A percentile compares a stretch with the other conserved stretches of the same genome.
Conservation (phyloP, 2,113 vertebrate genomes). For the Eretmochelys imbricata region DNA sequence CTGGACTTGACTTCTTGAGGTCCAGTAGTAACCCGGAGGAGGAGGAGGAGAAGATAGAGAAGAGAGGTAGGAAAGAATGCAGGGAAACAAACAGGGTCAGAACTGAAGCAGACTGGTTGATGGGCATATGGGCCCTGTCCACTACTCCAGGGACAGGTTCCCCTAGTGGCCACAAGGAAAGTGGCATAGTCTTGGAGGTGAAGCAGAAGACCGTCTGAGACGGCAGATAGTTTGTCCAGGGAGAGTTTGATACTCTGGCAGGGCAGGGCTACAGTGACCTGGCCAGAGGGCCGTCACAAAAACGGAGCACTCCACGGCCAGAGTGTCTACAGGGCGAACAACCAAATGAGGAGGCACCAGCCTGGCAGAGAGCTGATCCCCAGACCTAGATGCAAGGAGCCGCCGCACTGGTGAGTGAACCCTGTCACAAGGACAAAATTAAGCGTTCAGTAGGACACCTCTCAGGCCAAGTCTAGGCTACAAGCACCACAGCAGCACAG, state of each 20-base stretch:
- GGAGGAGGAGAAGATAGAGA: neutral
- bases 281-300: too few relatives aligned
- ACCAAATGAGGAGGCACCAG: neutral
- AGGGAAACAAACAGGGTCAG: neutral
- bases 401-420: neutral
- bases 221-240: neutral
- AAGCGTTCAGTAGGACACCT: neutral
- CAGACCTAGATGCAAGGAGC: too few relatives aligned
- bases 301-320: neutral
- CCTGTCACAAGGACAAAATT: neutral
- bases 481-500: neutral
- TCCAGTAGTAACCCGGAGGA: neutral
- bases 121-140: too few relatives aligned
- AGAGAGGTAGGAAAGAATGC: neutral
- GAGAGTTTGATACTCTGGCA: neutral
- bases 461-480: rapidly evolving
- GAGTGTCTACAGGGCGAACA: neutral
- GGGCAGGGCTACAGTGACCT: neutral
- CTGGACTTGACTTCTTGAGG: neutral
- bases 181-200: neutral
- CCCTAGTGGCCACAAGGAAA: neutral
- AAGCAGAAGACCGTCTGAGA: neutral
- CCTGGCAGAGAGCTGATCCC: too few relatives aligned
- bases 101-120: neutral
- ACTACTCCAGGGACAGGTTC: too few relatives aligned